Percentiles rank a stretch among this genome's conserved stretches.
Evolutionary conservation across 2,888 invertebrate genomes (phyloP).

Genomic region (Deroplatys truncata): DNA sequence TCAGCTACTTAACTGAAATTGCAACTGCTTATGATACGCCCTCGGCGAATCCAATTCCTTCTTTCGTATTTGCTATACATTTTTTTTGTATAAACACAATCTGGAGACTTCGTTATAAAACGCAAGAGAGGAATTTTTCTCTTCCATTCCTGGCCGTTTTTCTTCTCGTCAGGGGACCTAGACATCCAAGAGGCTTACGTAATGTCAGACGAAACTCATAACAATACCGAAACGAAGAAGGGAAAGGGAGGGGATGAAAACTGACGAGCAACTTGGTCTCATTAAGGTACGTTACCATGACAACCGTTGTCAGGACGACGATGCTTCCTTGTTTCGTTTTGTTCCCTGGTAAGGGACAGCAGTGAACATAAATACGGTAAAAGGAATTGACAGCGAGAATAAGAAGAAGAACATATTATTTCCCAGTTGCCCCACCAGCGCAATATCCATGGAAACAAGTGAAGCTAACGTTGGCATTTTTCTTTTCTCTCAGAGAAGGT

Average conservation of each 20-base stretch:
- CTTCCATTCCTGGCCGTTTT: not conserved
- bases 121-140: not conserved
- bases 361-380: constrained; percentile 10
- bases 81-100: not conserved
- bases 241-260: not conserved
- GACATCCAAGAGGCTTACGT: not conserved
- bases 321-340: not conserved
- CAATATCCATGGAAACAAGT: not conserved
- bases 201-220: constrained; percentile 13
- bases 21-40: not conserved
- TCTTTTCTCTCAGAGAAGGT: not conserved
- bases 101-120: not conserved
- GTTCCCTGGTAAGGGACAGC: not conserved
- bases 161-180: not conserved
- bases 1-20: not conserved
- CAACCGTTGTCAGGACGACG: constrained; percentile 12
- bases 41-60: not conserved
- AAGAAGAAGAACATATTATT: not conserved
- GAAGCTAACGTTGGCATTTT: not conserved
- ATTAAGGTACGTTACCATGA: constrained; percentile 15
- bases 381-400: constrained; percentile 5
- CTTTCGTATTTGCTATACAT: not conserved
- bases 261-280: constrained; percentile 14
- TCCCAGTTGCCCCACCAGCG: not conserved
- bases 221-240: constrained; percentile 7